Conservation (phyloP, 2,113 vertebrate genomes). For the Tichodroma muraria region DNA sequence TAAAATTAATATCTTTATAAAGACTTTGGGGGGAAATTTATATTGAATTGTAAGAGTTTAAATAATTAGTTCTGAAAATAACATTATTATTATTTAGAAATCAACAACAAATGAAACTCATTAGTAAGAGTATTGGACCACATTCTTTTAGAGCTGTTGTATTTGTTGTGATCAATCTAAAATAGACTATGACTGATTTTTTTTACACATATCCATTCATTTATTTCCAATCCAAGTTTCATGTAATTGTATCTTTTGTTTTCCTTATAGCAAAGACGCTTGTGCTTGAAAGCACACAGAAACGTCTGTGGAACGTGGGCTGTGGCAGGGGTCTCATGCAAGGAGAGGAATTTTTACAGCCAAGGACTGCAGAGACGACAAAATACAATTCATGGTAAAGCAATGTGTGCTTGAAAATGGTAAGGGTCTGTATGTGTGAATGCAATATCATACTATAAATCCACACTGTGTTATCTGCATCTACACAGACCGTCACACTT, state of each 20-base stretch:
- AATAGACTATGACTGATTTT: neutral
- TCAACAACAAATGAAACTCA: neutral
- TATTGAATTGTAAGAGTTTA: neutral
- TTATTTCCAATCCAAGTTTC: neutral
- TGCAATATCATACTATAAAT: neutral
- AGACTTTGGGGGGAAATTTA: neutral
- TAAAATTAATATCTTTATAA: neutral
- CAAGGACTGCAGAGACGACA: neutral
- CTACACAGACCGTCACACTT: neutral
- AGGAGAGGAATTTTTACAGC: neutral
- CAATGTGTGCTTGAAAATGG: neutral
- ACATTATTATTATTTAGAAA: slow-evolving; percentile 29
- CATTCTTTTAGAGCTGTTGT: neutral
- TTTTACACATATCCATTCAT: neutral
- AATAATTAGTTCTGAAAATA: neutral
- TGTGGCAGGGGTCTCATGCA: neutral
- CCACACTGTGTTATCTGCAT: neutral
- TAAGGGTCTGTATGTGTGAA: too few relatives aligned
- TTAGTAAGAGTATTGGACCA: neutral
- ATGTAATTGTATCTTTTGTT: neutral
- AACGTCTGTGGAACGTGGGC: neutral
- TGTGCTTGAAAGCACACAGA: neutral
- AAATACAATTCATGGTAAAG: neutral
- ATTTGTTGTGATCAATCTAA: neutral
- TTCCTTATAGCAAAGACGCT: neutral